Evolutionary conservation across 2,113 vertebrate species (phyloP).

Genomic region (Galeopterus variegatus): DNA sequence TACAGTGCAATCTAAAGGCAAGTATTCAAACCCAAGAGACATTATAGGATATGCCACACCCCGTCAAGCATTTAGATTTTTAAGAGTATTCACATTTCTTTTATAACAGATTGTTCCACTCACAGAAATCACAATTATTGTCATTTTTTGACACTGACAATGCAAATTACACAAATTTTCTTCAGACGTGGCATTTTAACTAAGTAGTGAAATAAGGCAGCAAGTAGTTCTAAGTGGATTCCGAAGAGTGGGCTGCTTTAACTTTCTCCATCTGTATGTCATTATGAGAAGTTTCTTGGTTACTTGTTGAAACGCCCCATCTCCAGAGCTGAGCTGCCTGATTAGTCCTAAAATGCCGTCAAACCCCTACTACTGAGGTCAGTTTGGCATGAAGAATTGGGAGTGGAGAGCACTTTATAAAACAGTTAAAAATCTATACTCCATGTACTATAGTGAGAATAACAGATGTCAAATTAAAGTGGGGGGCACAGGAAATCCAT

Average conservation of each 20-base stretch:
- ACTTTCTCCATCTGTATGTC: neutral
- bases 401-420: neutral
- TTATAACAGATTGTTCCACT: conserved; percentile 60
- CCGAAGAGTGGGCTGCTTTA: conserved; percentile 35
- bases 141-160: conserved; percentile 66
- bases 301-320: neutral
- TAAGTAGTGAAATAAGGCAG: conserved; percentile 60
- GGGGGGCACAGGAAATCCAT: neutral
- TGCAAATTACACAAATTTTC: conserved; percentile 77
- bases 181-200: conserved; percentile 69
- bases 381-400: neutral
- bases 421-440: neutral
- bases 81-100: conserved; percentile 67
- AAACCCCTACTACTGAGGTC: neutral
- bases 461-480: neutral
- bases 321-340: neutral
- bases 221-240: conserved; percentile 46
- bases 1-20: conserved; percentile 26
- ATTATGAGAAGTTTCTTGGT: conserved; percentile 55
- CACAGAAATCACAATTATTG: conserved; percentile 67
- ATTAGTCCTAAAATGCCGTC: neutral
- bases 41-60: neutral
- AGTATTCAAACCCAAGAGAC: conserved; percentile 32
- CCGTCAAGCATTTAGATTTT: conserved; percentile 52
- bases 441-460: neutral